phyloP scores from a whole-genome alignment of 2,113 vertebrate genomes.

The Plestiodon gilberti region DNA sequence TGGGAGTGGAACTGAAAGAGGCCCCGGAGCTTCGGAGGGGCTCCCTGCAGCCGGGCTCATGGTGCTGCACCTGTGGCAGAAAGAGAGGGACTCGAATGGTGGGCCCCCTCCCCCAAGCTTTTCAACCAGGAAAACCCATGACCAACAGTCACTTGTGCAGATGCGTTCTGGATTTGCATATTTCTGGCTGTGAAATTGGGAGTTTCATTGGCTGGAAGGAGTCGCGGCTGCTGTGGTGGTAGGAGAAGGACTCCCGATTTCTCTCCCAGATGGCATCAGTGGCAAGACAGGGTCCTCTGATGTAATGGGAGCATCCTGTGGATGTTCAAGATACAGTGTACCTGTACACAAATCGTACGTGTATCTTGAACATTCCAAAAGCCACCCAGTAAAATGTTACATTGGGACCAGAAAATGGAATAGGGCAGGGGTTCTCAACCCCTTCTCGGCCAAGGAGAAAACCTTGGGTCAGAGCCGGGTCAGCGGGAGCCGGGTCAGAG shows the following conservation, averaged over 20 bases:
- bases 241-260: too few relatives aligned
- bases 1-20: slow-evolving; percentile 22
- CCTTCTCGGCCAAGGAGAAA: too few relatives aligned
- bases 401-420: background rate
- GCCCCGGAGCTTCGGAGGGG: accelerated
- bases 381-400: background rate
- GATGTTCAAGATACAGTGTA: background rate
- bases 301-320: background rate
- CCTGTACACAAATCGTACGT: background rate
- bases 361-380: background rate
- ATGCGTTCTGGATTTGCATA: background rate
- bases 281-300: background rate
- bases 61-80: accelerated
- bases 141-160: background rate
- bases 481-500: too few relatives aligned
- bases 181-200: background rate
- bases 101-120: accelerated
- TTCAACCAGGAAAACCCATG: too few relatives aligned
- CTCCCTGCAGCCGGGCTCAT: too few relatives aligned
- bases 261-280: background rate
- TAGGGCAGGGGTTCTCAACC: too few relatives aligned
- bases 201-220: background rate
- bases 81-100: too few relatives aligned
- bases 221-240: too few relatives aligned
- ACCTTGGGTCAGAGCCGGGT: too few relatives aligned